Evolutionary conservation across 1,140 invertebrate species (phyloP), one percentile per base, ranked within the genome.

Genomic region (Drosophila sechellia): DNA sequence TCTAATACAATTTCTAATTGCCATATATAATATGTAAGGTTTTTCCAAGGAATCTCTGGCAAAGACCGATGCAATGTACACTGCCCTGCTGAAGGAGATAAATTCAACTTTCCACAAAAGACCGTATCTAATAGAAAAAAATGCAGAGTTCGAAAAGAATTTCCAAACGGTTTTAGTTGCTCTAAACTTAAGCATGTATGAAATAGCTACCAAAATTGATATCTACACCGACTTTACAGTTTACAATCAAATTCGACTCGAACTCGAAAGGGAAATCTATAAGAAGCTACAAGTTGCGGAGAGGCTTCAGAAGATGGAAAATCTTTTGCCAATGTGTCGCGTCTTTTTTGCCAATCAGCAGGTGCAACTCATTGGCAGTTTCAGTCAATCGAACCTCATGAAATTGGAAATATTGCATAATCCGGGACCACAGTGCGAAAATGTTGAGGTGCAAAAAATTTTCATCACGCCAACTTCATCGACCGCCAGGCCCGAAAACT

Each of bases 381-480:
- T 50, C 11, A 40, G 10, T 11, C 5, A 50, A 27, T 10, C 34
- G 8, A 57, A 57, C 12, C 4, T 31, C 0, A 35, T 20, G 25
- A 59, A 59, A 58, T n/a, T 46, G 42, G 27, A 35, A 20, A 31
- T 43, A 11, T 8, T 57, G 10, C 8, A 45, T 57, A 13, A 22
- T 20, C 17, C 27, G 1, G 46, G 42, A 46, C 5, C 3, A 1
- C 25, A 57, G 11, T 57, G 55, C n/a, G 55, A 57, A 35, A 52
- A 15, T 12, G 31, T 52, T 43, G 40, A 57, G 5, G 0, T 57
- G 0, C 5, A 45, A 6, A 4, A 34, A 5, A 31, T 56, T 17
- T 43, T 40, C n/a, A 5, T 31, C 10, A 6, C 13, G 8, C 25
- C n/a, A 17, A 39, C 10, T 22, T 2, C 31, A 22, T 20, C 50